Conservation (phyloP, 2,888 invertebrate genomes). For the Apodemia duryi region DNA sequence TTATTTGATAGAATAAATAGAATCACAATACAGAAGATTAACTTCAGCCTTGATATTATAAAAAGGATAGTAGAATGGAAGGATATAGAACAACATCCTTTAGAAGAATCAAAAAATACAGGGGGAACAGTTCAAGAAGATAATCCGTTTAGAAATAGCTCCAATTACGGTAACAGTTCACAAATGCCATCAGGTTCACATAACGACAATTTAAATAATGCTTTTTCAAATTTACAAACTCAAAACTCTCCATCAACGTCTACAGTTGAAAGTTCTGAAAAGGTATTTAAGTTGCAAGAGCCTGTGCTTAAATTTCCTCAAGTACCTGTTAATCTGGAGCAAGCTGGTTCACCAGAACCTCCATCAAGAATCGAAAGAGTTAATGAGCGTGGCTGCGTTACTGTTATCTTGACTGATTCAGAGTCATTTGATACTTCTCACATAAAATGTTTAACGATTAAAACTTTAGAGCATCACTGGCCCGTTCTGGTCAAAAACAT, state of each 20-base stretch:
- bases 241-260: conserved; percentile 60
- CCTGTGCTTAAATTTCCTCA: conserved; percentile 60
- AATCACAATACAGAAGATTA: conserved; percentile 85
- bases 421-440: conserved; percentile 92
- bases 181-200: conserved; percentile 50
- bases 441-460: conserved; percentile 91
- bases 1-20: conserved; percentile 82
- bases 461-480: conserved; percentile 92
- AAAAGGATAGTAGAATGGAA: conserved; percentile 94
- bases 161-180: conserved; percentile 48
- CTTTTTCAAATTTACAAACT: conserved; percentile 71
- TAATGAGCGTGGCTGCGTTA: conserved; percentile 77
- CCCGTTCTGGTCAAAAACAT: conserved; percentile 87
- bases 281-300: conserved; percentile 59
- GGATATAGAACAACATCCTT: conserved; percentile 88
- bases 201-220: conserved; percentile 59
- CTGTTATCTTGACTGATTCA: conserved; percentile 84
- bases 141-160: conserved; percentile 62
- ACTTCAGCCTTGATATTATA: conserved; percentile 90
- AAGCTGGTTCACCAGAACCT: conserved; percentile 53
- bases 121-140: conserved; percentile 63
- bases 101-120: conserved; percentile 82
- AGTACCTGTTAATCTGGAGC: conserved; percentile 46
- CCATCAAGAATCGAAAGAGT: conserved; percentile 62
- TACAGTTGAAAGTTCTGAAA: conserved; percentile 42